These are phyloP conservation scores for Labia minor DNA, from an alignment of 2,888 invertebrate species.

Conservation along the genomic window DNA sequence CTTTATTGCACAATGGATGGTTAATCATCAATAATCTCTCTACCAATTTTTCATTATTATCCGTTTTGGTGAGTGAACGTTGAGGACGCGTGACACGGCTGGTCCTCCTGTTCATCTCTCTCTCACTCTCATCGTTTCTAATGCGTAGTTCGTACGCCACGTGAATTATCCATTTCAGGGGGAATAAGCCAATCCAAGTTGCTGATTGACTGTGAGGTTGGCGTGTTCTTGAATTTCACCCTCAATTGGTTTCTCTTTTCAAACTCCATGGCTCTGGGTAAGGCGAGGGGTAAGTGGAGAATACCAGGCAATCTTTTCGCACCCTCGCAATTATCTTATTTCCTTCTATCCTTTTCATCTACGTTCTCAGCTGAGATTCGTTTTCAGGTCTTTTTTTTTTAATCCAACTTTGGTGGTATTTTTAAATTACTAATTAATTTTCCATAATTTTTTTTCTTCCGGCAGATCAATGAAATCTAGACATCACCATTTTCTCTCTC, in stretches of 20 bases:
- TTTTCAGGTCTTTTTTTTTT: background rate
- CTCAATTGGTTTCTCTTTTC: slow-evolving; percentile 3
- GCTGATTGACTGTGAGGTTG: background rate
- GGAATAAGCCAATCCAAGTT: slow-evolving; percentile 5
- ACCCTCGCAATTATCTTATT: slow-evolving; percentile 13
- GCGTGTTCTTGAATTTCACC: background rate
- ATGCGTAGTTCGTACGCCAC: background rate
- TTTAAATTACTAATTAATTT: background rate
- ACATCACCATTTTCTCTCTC: no score
- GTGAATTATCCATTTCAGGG: slow-evolving; percentile 1
- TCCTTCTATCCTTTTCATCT: background rate
- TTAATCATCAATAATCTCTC: background rate
- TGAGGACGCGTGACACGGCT: background rate
- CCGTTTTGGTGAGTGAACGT: background rate
- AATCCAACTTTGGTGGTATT: background rate
- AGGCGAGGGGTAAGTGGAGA: no score
- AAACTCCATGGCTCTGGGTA: background rate
- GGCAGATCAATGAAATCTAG: no score
- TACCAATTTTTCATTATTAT: background rate
- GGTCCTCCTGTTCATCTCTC: no score
- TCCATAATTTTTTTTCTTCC: background rate
- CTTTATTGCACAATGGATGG: no score
- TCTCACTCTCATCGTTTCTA: background rate
- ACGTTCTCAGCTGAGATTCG: no score
- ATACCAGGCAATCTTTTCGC: background rate